Base-by-base conservation (phyloP, 2,797 vertebrate genomes). In the Lepilemur septentrionalis region DNA sequence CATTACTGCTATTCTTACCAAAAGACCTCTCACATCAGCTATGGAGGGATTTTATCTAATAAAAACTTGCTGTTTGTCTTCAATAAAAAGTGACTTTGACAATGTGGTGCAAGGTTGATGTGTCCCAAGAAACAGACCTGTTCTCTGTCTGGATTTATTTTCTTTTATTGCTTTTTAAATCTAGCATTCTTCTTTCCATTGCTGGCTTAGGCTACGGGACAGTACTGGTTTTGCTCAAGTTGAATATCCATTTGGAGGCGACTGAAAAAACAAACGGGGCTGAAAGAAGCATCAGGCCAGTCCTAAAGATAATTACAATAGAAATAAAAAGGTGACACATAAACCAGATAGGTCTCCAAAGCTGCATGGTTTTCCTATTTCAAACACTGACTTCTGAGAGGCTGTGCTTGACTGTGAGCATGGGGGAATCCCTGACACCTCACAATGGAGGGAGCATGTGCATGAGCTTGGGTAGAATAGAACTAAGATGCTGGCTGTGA, bases 81-180 rank as follows among this genome's bases (percentile, higher is more conserved):
- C 61, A 89, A 35, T 93, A 67, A 96, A 95, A 96, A 82, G 52
- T 76, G 82, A 86, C 13, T 55, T 78, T 38, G 67, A 78, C 28
- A 95, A 89, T 1, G 14, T 52, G 41, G 61, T 69, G 22, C 75
- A 90, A 84, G 32, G 70, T 70, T 95, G 83, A 52, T 48, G n/a
- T 73, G 48, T 93, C 48, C 93, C 69, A 46, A 97, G 67, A 95
- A 95, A 87, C 35, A 94, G 92, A 96, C 22, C 84, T 93, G 70
- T 38, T 96, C 38, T 90, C 92, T 79, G 30, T 75, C 82, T 86
- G 82, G 46, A 50, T 97, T 90, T 92, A 48, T 92, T 95, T 95
- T 90, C 76, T 96, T 96, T 96, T 78, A 76, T 91, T 78, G 67
- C 59, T 93, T 95, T 94, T 92, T 80, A 92, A 96, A 94, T 85